phyloP scores from a whole-genome alignment of 2,888 invertebrate species.

The Cyclophora punctaria region DNA sequence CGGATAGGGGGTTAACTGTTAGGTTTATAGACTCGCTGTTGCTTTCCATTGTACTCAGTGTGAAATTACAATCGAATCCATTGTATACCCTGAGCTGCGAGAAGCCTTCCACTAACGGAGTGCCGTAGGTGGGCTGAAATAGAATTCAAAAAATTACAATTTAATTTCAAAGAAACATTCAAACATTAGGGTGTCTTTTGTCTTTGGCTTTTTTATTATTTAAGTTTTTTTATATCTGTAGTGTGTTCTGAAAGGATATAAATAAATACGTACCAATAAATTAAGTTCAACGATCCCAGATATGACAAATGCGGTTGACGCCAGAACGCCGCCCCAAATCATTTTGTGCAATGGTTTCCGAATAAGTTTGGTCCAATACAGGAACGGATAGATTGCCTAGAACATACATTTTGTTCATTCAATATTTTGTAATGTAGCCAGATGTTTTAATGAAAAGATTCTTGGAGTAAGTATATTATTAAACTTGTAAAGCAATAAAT shows the following conservation, averaged over 20 bases:
- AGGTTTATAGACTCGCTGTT: slow-evolving; percentile 23
- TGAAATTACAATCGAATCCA: slow-evolving; percentile 74
- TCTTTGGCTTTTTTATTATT: background rate
- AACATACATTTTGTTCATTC: slow-evolving; percentile 12
- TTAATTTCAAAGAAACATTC: too few relatives aligned
- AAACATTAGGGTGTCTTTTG: background rate
- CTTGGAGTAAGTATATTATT: too few relatives aligned
- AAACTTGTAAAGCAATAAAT: too few relatives aligned
- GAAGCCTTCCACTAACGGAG: slow-evolving; percentile 72
- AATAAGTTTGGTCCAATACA: slow-evolving; percentile 80
- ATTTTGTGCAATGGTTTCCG: slow-evolving; percentile 90
- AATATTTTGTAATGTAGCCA: too few relatives aligned
- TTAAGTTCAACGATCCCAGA: slow-evolving; percentile 89
- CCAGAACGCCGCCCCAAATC: slow-evolving; percentile 89
- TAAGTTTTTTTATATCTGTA: background rate
- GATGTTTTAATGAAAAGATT: too few relatives aligned
- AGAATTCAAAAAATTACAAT: slow-evolving; percentile 1
- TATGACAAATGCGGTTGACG: slow-evolving; percentile 88
- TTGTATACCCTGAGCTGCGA: slow-evolving; percentile 84
- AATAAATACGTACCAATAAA: slow-evolving; percentile 75
- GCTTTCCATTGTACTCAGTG: slow-evolving; percentile 33
- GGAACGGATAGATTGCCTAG: slow-evolving; percentile 83
- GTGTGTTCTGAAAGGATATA: background rate
- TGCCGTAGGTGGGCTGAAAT: slow-evolving; percentile 74
- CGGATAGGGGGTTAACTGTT: slow-evolving; percentile 43